Evolutionary conservation across 2,888 invertebrate genomes (phyloP), one percentile per base, ranked within the genome.

Genomic region (Mythimna albipuncta): DNA sequence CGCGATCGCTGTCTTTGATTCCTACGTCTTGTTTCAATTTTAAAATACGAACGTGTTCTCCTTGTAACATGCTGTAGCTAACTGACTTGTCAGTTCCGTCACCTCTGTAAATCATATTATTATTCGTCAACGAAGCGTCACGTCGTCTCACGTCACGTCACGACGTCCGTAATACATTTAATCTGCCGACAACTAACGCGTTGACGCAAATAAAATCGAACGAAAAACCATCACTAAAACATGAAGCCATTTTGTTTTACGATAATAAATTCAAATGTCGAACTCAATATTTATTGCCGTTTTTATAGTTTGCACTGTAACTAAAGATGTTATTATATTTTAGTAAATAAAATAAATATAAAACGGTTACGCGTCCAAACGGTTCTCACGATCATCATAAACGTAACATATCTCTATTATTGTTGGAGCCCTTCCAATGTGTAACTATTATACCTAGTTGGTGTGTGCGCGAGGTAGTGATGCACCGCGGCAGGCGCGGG

Each of bases 401-500:
- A 81, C 85, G 86, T 85, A 87, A 87, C 88, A 88, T 89, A 87
- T 89, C 86, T 89, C 84, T 92, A 91, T 93, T 93, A 90, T 90
- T 91, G 75, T 93, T 93, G 94, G 94, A 93, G 90, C 84, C 87
- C 89, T 89, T 94, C 94, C 94, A 93, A 93, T 85, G 84, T 87
- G 89, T 88, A 89, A 90, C 88, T 80, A 79, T 89, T 85, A 82
- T 79, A 85, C 81, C 83, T 87, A 84, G 84, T 85, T 82, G 79
- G 73, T 62, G 61, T 79, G 81, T 87, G 78, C 86, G 88, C 82
- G 81, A 86, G 87, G 85, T 82, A 81, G 85, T 76, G 77, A 75
- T 87, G 78, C 85, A 87, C 61, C 62, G 44, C 61, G 64, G 63
- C 79, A 35, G n/a, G 55, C n/a, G 52, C 52, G 52, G 47, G 65